Conservation (phyloP, 2,797 vertebrate species). For the Sebastolobus altivelis region DNA sequence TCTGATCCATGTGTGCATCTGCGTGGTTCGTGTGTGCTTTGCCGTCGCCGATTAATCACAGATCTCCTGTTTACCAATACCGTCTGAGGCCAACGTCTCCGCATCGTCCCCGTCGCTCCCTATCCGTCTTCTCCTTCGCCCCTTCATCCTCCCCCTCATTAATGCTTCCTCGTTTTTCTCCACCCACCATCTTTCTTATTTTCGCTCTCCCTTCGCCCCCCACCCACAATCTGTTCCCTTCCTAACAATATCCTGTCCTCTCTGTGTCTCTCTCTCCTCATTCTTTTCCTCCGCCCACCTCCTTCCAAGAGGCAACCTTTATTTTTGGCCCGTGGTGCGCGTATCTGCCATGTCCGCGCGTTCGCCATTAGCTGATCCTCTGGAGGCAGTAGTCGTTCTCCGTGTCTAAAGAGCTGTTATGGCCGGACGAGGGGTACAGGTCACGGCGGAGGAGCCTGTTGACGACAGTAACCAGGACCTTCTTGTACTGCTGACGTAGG, state of each 20-base stretch:
- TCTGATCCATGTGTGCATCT: slow-evolving; percentile 43
- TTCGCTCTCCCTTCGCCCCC: slow-evolving; percentile 34
- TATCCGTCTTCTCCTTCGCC: slow-evolving; percentile 30
- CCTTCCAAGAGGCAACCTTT: slow-evolving; percentile 62
- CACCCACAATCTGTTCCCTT: slow-evolving; percentile 61
- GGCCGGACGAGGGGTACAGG: slow-evolving; percentile 89
- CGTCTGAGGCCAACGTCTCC: slow-evolving; percentile 42
- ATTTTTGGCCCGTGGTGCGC: slow-evolving; percentile 52
- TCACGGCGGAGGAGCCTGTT: slow-evolving; percentile 89
- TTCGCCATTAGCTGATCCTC: slow-evolving; percentile 83
- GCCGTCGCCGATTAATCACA: slow-evolving; percentile 54
- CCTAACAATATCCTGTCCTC: slow-evolving; percentile 66
- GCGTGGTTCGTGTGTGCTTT: slow-evolving; percentile 29
- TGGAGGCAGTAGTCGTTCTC: slow-evolving; percentile 91
- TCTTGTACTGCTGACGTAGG: slow-evolving; percentile 90
- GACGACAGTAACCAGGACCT: slow-evolving; percentile 87
- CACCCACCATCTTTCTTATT: slow-evolving; percentile 58
- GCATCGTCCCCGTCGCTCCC: slow-evolving; percentile 18
- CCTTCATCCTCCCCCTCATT: slow-evolving; percentile 58
- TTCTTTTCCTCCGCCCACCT: slow-evolving; percentile 47
- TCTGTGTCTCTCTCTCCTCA: slow-evolving; percentile 14
- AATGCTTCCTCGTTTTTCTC: slow-evolving; percentile 59
- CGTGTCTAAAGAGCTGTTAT: slow-evolving; percentile 89
- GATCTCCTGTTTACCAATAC: slow-evolving; percentile 62
- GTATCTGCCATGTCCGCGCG: slow-evolving; percentile 43